phyloP scores from a whole-genome alignment of 92 coral and sea anemone genomes.

The Anthopleura xanthogrammica region DNA sequence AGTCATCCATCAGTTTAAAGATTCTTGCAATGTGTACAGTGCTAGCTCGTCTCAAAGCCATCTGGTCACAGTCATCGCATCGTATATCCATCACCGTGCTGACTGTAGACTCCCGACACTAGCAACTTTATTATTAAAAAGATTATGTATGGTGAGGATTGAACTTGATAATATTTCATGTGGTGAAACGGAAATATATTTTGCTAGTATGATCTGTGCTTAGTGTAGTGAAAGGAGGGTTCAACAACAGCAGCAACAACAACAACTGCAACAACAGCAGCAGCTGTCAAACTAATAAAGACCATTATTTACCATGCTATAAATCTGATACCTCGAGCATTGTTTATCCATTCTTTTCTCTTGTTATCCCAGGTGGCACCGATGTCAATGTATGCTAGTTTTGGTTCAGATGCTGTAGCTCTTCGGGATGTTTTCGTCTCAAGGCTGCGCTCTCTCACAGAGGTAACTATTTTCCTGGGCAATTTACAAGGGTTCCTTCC shows the following conservation, averaged over 20 bases:
- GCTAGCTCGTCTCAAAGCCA: conserved; percentile 70
- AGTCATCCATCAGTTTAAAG: conserved; percentile 78
- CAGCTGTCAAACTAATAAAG: too few species aligned
- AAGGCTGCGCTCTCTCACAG: conserved; percentile 70
- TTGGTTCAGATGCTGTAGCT: conserved; percentile 83
- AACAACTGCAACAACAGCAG: too few species aligned
- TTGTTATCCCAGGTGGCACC: conserved; percentile 77
- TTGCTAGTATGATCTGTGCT: too few species aligned
- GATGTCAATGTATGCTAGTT: conserved; percentile 97
- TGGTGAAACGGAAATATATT: too few species aligned
- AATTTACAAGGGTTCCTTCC: too few species aligned
- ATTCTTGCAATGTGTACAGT: conserved; percentile 29
- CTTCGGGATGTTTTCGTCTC: conserved; percentile 84
- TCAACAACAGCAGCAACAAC: too few species aligned
- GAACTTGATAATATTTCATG: too few species aligned
- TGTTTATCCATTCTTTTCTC: background rate
- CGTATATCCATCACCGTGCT: conserved; percentile 75
- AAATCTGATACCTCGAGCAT: too few species aligned
- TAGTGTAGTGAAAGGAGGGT: too few species aligned
- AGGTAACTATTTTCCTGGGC: conserved; percentile 48
- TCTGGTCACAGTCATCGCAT: conserved; percentile 83
- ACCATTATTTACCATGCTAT: background rate
- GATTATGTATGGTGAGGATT: conserved; percentile 77
- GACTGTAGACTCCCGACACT: conserved; percentile 90
- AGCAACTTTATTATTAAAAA: conserved; percentile 80